These are phyloP conservation scores for Pipa parva DNA, from an alignment of 2,113 vertebrate species.

Conservation along the genomic window DNA sequence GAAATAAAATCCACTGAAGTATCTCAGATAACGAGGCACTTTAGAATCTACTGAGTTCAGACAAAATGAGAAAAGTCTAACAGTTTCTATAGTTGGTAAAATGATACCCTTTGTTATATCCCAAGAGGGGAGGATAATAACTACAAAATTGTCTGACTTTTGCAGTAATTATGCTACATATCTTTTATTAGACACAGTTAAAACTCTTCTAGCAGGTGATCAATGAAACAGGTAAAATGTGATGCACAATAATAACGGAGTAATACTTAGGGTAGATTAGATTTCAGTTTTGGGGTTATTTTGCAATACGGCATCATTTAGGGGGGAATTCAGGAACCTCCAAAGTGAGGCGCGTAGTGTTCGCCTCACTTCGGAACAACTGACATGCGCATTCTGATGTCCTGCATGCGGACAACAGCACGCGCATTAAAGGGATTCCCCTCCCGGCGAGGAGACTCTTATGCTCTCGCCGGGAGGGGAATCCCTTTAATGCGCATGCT, in stretches of 20 bases:
- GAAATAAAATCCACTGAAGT: not conserved
- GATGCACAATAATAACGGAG: not conserved
- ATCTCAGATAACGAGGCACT: not conserved
- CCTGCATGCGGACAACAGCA: too few relatives aligned
- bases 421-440: too few relatives aligned
- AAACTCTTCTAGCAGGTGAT: not conserved
- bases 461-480: too few relatives aligned
- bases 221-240: not conserved
- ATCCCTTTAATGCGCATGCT: too few relatives aligned
- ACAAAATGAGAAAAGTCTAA: not conserved
- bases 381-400: too few relatives aligned
- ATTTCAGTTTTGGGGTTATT: too few relatives aligned
- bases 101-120: not conserved
- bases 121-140: not conserved
- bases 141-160: not conserved
- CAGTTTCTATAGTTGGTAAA: not conserved
- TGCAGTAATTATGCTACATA: not conserved
- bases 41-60: not conserved
- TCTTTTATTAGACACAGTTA: not conserved
- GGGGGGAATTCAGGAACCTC: too few relatives aligned
- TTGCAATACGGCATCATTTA: too few relatives aligned
- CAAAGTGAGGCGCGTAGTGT: too few relatives aligned
- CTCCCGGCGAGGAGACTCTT: too few relatives aligned
- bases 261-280: too few relatives aligned
- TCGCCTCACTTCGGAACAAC: too few relatives aligned